Evolutionary conservation across 2,888 invertebrate species (phyloP), one percentile per base, ranked within the genome.

Genomic region (Mactromeris polynyma): DNA sequence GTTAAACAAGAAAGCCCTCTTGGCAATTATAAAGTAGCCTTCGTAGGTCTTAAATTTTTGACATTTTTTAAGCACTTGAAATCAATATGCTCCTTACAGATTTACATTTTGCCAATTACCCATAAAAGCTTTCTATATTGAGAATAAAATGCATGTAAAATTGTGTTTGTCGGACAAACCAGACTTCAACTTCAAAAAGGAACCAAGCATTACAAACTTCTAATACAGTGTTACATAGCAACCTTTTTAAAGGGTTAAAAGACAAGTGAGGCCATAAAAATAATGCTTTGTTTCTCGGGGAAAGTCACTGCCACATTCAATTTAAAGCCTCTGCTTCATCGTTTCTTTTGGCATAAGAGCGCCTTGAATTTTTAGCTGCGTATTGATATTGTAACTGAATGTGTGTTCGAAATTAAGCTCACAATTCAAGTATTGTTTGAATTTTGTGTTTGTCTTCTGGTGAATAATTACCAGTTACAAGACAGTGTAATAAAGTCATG

Each of bases 1-100:
- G 38, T 38, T n/a, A 78, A 31, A 0, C 14, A 36, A 7, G 58
- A 21, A 3, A 7, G 19, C 26, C 9, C 19, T 7, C 73, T 73
- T 73, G 73, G 36, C 36, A 73, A 73, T 36, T 40, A 78, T 42
- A 2, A 38, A 79, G 42, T 79, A 42, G 79, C 21, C 40, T 79
- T 40, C 0, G 40, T 40, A 36, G 31, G 46, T 21, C 4, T 33
- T 11, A 46, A 38, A 42, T 79, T 40, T 40, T 7, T n/a, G 2
- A 26, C 40, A 79, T 79, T 79, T n/a, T 42, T 40, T 38, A 6
- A 6, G 33, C n/a, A 42, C 1, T 42, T 40, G 40, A 42, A 26
- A 42, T 26, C 21, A 79, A 21, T 26, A 40, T 40, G 40, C 79
- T 7, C 79, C 79, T 36, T 26, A 11, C 3, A 79, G 42, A 79